These are phyloP conservation scores for Galemys pyrenaicus DNA, from an alignment of 2,113 vertebrate species.

Conservation along the genomic window DNA sequence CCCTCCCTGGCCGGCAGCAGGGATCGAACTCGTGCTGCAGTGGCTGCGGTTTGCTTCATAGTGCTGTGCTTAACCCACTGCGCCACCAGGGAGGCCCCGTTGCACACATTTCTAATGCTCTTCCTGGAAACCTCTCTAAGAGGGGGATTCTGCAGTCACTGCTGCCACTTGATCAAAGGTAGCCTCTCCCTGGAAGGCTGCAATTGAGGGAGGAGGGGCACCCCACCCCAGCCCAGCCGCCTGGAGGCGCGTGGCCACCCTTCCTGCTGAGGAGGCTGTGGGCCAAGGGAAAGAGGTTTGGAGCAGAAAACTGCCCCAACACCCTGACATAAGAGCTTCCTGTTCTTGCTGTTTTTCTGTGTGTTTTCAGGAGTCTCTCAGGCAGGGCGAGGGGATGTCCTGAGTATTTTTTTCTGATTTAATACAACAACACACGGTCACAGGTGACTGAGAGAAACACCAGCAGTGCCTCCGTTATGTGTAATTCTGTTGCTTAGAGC, in stretches of 20 bases:
- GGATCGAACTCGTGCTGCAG: too few species aligned
- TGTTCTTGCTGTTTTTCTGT: not conserved
- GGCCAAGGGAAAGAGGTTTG: not conserved
- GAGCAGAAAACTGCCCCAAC: not conserved
- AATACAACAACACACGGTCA: not conserved
- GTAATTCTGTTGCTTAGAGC: not conserved
- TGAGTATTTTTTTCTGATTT: not conserved
- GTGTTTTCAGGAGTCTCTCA: not conserved
- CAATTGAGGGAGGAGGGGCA: not conserved
- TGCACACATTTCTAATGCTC: not conserved
- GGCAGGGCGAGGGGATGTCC: too few species aligned
- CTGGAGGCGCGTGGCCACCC: too few species aligned
- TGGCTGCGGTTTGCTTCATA: too few species aligned
- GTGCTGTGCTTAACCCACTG: too few species aligned
- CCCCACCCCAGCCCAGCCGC: not conserved
- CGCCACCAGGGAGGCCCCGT: too few species aligned
- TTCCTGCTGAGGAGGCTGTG: rapidly evolving
- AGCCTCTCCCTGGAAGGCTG: not conserved
- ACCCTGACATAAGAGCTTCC: not conserved
- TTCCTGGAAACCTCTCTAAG: not conserved
- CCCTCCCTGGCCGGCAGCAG: too few species aligned
- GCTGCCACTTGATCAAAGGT: not conserved
- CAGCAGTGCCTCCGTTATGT: not conserved
- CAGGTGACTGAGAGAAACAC: not conserved
- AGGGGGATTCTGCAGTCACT: not conserved